phyloP scores from a whole-genome alignment of 2,888 invertebrate genomes.

The Hybos culiciformis region DNA sequence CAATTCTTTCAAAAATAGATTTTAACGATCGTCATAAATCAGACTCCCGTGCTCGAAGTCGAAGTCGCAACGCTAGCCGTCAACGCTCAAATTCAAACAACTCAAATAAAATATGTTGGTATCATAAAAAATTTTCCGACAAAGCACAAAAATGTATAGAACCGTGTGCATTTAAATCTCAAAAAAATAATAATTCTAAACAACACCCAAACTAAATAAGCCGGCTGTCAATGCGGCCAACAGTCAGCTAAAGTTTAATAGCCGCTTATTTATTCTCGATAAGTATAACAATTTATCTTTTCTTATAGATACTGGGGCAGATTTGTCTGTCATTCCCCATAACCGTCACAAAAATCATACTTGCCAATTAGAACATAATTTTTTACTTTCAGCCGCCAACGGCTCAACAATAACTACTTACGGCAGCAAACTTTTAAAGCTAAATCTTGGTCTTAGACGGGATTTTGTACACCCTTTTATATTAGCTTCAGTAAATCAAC shows the following conservation, averaged over 20 bases:
- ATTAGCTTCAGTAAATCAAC: background rate
- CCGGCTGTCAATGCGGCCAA: background rate
- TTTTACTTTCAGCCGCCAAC: background rate
- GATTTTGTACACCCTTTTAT: background rate
- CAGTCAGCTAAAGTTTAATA: background rate
- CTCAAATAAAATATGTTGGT: background rate
- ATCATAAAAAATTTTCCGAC: background rate
- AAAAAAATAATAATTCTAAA: background rate
- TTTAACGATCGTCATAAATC: too few relatives aligned
- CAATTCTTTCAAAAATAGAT: background rate
- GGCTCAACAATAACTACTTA: background rate
- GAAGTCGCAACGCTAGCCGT: too few relatives aligned
- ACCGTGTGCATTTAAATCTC: background rate
- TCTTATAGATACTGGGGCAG: background rate
- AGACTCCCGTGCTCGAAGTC: too few relatives aligned
- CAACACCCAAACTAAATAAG: background rate
- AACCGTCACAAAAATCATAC: background rate
- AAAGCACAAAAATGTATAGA: constrained; percentile 1
- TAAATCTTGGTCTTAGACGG: background rate
- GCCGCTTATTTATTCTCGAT: background rate
- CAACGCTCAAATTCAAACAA: too few relatives aligned
- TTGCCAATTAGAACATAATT: background rate
- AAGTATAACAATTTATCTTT: background rate
- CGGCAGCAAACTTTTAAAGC: background rate
- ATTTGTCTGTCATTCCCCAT: background rate